These are phyloP conservation scores for Drosophila albomicans DNA, from an alignment of 1,140 invertebrate species.

Conservation along the genomic window DNA sequence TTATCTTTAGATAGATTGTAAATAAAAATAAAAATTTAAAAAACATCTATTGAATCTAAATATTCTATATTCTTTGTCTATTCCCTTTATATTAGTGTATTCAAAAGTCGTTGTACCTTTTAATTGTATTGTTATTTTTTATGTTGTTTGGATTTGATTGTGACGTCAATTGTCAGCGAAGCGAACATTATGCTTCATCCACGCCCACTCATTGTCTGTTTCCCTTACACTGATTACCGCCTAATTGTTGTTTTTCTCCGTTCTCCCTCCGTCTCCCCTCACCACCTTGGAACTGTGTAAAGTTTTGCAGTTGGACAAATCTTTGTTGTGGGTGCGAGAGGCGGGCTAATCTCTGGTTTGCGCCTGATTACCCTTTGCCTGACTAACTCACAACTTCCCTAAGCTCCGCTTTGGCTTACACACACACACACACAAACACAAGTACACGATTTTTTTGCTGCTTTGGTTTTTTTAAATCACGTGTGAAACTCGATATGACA, in stretches of 20 bases:
- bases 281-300: constrained; percentile 49
- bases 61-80: too few relatives aligned
- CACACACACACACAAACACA: constrained; percentile 4
- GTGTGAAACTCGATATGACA: constrained; percentile 73
- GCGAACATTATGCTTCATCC: constrained; percentile 61
- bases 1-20: too few relatives aligned
- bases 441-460: constrained; percentile 4
- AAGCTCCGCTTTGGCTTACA: constrained; percentile 41
- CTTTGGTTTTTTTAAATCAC: constrained; percentile 67
- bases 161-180: constrained; percentile 48
- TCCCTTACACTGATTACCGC: constrained; percentile 37
- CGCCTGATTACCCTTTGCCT: constrained; percentile 73
- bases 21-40: too few relatives aligned
- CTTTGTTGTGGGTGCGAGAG: constrained; percentile 9
- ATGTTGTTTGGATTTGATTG: constrained; percentile 61
- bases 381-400: constrained; percentile 53
- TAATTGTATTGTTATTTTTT: not conserved
- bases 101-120: not conserved
- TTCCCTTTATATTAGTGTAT: constrained; percentile 6
- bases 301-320: constrained; percentile 47
- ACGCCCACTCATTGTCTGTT: constrained; percentile 36
- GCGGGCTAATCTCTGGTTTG: constrained; percentile 65
- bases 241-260: constrained; percentile 62
- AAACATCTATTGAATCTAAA: too few relatives aligned
- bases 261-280: not conserved